Percentiles rank a stretch among this genome's conserved stretches.
These are phyloP conservation scores for Protobothrops flavoviridis DNA, from an alignment of 2,113 vertebrate genomes.

Conservation along the genomic window DNA sequence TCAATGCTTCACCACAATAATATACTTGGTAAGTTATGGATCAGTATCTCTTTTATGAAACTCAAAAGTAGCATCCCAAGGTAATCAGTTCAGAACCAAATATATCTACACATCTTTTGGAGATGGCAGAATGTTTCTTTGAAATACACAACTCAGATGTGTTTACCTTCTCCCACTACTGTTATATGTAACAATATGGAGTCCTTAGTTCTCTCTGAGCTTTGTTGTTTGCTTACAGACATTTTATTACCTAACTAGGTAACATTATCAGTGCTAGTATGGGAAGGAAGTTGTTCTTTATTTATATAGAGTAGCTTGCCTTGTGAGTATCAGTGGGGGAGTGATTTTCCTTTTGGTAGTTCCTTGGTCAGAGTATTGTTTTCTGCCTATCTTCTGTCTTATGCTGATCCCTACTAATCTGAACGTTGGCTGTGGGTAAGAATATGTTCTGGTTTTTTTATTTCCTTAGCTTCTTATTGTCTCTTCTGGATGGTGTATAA, in stretches of 20 bases:
- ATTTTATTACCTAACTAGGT: not conserved
- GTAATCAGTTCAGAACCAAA: not conserved
- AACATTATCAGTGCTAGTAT: not conserved
- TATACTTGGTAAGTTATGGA: not conserved
- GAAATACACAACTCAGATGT: not conserved
- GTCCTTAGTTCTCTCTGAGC: not conserved
- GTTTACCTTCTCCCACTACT: not conserved
- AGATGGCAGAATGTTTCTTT: not conserved
- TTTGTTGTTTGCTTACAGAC: not conserved
- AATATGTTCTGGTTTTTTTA: not conserved
- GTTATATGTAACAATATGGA: not conserved
- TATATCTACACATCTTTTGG: not conserved
- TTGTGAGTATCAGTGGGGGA: not conserved
- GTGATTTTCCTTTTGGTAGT: not conserved
- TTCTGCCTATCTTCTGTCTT: not conserved
- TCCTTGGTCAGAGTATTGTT: not conserved
- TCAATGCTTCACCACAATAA: not conserved
- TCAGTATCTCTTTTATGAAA: not conserved
- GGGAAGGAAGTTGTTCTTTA: not conserved
- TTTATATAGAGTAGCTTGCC: not conserved
- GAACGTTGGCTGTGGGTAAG: not conserved
- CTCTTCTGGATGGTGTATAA: not conserved
- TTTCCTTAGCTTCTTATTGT: not conserved
- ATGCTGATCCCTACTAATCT: not conserved
- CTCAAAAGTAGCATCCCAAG: not conserved